These are phyloP conservation scores for Chironomus striatipennis DNA, from an alignment of 1,140 invertebrate species.

Conservation along the genomic window DNA sequence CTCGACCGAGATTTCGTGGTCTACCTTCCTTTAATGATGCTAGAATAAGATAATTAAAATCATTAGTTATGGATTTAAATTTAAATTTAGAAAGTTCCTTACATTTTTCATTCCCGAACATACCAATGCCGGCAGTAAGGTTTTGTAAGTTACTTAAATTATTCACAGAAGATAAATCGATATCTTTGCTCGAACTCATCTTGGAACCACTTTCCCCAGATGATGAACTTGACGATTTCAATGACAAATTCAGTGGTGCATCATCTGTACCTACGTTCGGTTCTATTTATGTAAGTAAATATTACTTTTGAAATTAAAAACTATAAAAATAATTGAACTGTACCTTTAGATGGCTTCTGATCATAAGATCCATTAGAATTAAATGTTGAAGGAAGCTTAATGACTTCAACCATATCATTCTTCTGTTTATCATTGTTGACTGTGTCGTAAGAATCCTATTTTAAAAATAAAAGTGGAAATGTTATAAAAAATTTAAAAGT, in stretches of 20 bases:
- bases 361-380: conserved; percentile 40
- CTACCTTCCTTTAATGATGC: conserved; percentile 57
- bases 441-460: neutral
- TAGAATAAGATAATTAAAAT: conserved; percentile 26
- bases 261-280: conserved; percentile 41
- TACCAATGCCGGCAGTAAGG: neutral
- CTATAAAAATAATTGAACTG: neutral
- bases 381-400: conserved; percentile 56
- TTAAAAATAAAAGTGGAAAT: neutral
- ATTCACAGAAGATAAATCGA: conserved; percentile 27
- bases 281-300: conserved; percentile 32
- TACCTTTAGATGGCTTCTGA: conserved; percentile 31
- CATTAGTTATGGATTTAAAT: no score
- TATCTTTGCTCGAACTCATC: conserved; percentile 21
- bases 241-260: conserved; percentile 68
- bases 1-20: conserved; percentile 70
- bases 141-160: conserved; percentile 12
- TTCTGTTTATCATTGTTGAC: neutral
- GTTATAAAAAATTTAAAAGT: neutral
- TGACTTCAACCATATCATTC: conserved; percentile 63
- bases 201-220: neutral
- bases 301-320: conserved; percentile 28
- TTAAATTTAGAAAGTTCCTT: no score
- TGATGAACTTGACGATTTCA: conserved; percentile 50
- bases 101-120: conserved; percentile 10